Conservation (phyloP, 2,113 vertebrate genomes). For the Carassius gibelio region DNA sequence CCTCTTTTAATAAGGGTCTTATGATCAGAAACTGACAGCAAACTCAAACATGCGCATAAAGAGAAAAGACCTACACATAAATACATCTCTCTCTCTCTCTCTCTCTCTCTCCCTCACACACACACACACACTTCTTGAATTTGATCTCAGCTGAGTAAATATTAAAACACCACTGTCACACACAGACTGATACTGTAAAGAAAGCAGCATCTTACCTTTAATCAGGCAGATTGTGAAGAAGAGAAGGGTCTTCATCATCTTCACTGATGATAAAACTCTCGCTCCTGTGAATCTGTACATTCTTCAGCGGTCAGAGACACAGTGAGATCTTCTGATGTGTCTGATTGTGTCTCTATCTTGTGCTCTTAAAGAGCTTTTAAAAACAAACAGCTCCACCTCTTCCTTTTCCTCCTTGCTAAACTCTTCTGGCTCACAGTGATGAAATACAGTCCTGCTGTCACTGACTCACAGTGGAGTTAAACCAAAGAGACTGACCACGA, state of each 20-base stretch:
- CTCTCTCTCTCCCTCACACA: not conserved
- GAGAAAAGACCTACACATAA: not conserved
- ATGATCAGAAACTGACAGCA: not conserved
- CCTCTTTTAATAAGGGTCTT: conserved; percentile 20
- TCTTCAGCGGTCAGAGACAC: not conserved
- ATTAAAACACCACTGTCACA: not conserved
- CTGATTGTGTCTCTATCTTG: not conserved
- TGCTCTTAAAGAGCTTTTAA: not conserved
- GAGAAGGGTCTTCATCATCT: conserved; percentile 56
- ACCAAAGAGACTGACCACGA: not conserved
- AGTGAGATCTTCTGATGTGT: not conserved
- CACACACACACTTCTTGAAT: not conserved
- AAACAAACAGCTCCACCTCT: not conserved
- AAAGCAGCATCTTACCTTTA: conserved; percentile 59
- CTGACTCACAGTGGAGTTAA: not conserved
- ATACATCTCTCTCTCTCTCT: too few relatives aligned
- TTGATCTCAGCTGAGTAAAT: not conserved
- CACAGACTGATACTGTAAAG: not conserved
- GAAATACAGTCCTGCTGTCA: not conserved
- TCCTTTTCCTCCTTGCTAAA: not conserved
- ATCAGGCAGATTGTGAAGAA: conserved; percentile 54
- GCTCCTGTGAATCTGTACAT: not conserved
- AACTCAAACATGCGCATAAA: not conserved
- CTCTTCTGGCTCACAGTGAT: not conserved
- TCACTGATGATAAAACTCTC: not conserved